A percentile compares a stretch with the other conserved stretches of the same genome.
Conservation (phyloP, 2,888 invertebrate genomes). For the Cheilosia scutellata region DNA sequence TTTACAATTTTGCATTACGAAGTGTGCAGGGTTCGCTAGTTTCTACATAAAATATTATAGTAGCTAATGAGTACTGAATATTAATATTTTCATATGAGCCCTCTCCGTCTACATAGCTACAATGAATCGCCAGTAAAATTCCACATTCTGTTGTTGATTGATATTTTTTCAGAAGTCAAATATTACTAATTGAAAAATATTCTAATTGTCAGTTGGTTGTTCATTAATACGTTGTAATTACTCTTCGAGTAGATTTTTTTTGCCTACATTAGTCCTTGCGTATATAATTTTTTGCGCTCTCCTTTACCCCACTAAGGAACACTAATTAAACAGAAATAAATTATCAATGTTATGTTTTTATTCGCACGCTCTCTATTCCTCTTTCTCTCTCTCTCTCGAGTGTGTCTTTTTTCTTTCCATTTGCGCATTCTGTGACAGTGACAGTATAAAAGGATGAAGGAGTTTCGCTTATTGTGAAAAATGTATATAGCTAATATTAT, state of each 20-base stretch:
- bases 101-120: no score
- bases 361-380: background rate
- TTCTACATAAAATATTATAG: no score
- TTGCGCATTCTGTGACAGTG: conserved; percentile 19
- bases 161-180: conserved; percentile 1
- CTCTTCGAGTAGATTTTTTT: conserved; percentile 10
- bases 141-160: background rate
- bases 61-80: no score
- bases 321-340: conserved; percentile 66
- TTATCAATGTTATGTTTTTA: conserved; percentile 14
- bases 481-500: background rate
- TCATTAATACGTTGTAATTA: conserved; percentile 34
- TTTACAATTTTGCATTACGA: no score
- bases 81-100: no score
- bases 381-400: background rate
- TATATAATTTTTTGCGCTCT: conserved; percentile 2
- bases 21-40: no score
- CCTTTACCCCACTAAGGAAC: conserved; percentile 7
- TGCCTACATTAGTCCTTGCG: conserved; percentile 22
- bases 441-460: conserved; percentile 34
- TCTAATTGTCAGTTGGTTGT: background rate
- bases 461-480: conserved; percentile 37
- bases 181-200: background rate
- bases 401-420: background rate
- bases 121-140: no score